These are phyloP conservation scores for Dimorphilus gyrociliatus DNA, from an alignment of 2,888 invertebrate species.

Conservation along the genomic window DNA sequence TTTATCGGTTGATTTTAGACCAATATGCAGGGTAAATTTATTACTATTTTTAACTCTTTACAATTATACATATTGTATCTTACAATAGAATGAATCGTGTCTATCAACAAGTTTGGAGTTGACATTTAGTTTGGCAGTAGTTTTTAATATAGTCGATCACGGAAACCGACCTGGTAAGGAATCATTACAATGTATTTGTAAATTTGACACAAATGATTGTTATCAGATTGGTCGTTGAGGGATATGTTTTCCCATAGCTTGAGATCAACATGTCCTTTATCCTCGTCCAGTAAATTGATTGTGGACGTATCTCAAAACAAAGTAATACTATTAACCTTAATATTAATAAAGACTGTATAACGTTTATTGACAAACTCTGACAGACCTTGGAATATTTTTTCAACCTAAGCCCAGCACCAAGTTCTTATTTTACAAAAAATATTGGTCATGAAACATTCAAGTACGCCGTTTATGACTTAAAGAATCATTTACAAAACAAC, in stretches of 20 bases:
- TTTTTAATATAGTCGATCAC: too few species aligned
- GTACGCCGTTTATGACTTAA: conserved; percentile 56
- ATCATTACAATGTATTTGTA: too few species aligned
- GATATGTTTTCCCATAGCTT: conserved; percentile 67
- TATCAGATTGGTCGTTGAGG: conserved; percentile 64
- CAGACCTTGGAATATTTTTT: conserved; percentile 7
- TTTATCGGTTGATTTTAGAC: conserved; percentile 64
- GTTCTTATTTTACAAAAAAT: conserved; percentile 14
- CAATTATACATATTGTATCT: too few species aligned
- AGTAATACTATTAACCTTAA: conserved; percentile 9
- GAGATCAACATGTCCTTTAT: conserved; percentile 62
- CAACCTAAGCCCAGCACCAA: conserved; percentile 7
- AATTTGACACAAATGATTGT: too few species aligned
- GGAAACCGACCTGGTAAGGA: too few species aligned
- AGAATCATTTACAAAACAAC: conserved; percentile 38
- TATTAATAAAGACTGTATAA: background rate
- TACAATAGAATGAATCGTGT: too few species aligned
- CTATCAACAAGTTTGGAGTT: too few species aligned
- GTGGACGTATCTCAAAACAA: conserved; percentile 53
- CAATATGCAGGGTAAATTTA: conserved; percentile 47
- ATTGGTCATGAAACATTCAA: conserved; percentile 52
- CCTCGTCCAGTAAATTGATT: conserved; percentile 58
- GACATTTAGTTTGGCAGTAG: too few species aligned
- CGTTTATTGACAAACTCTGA: background rate
- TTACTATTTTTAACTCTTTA: background rate